Evolutionary conservation across 2,888 invertebrate species (phyloP).

Genomic region (Griposia aprilina): DNA sequence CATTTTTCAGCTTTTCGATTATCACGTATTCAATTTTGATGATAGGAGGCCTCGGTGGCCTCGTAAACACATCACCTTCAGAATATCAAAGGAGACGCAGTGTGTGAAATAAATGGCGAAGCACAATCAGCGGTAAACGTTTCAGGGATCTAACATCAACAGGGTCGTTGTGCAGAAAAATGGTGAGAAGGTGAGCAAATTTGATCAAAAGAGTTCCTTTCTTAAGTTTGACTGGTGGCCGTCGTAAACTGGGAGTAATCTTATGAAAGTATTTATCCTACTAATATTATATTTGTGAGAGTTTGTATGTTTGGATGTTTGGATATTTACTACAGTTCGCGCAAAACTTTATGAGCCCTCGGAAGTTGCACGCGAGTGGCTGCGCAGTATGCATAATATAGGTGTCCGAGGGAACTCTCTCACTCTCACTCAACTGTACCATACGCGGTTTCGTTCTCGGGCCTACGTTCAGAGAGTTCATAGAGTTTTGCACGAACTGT

Average conservation of each 20-base stretch:
- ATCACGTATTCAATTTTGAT: slow-evolving; percentile 70
- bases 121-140: slow-evolving; percentile 64
- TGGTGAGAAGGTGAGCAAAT: neutral
- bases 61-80: slow-evolving; percentile 64
- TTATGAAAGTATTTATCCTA: neutral
- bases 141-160: slow-evolving; percentile 42
- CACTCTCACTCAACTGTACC: too few species aligned
- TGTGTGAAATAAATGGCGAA: slow-evolving; percentile 63
- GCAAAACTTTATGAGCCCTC: too few species aligned
- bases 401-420: too few species aligned
- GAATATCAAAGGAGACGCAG: slow-evolving; percentile 67
- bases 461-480: too few species aligned
- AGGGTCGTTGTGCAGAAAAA: neutral
- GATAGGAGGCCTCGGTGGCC: slow-evolving; percentile 45
- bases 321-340: too few species aligned
- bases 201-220: neutral
- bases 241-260: neutral
- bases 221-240: neutral
- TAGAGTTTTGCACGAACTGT: too few species aligned
- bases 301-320: too few species aligned
- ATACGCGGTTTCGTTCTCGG: too few species aligned
- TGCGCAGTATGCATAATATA: too few species aligned
- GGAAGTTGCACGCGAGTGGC: too few species aligned
- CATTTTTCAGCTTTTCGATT: slow-evolving; percentile 60
- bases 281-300: neutral